Evolutionary conservation across 1,140 invertebrate genomes (phyloP).

Genomic region (Wasmannia auropunctata): DNA sequence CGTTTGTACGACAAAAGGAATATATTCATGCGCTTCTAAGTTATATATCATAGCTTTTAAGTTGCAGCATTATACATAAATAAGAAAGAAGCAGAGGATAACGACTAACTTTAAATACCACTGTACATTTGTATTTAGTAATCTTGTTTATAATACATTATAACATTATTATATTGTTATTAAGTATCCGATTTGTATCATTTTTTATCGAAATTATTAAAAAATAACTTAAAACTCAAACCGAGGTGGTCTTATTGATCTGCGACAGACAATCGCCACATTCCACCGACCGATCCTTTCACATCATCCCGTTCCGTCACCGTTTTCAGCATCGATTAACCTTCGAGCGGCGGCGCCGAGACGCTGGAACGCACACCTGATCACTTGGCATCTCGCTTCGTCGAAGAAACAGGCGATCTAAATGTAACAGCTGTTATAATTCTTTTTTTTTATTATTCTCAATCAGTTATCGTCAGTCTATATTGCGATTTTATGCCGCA

Average conservation of each 20-base stretch:
- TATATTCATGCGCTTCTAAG: slow-evolving; percentile 52
- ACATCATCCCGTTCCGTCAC: slow-evolving; percentile 9
- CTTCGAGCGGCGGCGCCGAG: slow-evolving; percentile 16
- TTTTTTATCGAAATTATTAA: slow-evolving; percentile 86
- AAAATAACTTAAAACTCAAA: slow-evolving; percentile 85
- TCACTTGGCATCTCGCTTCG: not conserved
- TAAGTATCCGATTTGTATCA: slow-evolving; percentile 86
- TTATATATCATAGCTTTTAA: slow-evolving; percentile 77
- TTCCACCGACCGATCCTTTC: slow-evolving; percentile 17
- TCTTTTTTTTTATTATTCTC: not conserved
- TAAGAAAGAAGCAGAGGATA: slow-evolving; percentile 79
- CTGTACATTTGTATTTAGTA: slow-evolving; percentile 86
- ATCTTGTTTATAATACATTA: slow-evolving; percentile 84
- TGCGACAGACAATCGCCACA: not conserved
- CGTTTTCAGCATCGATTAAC: slow-evolving; percentile 49
- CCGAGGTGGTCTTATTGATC: slow-evolving; percentile 28
- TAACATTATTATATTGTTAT: slow-evolving; percentile 84
- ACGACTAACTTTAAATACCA: slow-evolving; percentile 83
- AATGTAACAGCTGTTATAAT: slow-evolving; percentile 25
- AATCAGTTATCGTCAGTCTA: not conserved
- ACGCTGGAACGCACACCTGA: not conserved
- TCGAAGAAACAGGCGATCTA: not conserved
- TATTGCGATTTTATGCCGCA: not conserved
- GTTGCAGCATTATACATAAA: slow-evolving; percentile 79
- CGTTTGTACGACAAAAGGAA: slow-evolving; percentile 47